Evolutionary conservation across 2,797 vertebrate genomes (phyloP).

Genomic region (Rhincodon typus): DNA sequence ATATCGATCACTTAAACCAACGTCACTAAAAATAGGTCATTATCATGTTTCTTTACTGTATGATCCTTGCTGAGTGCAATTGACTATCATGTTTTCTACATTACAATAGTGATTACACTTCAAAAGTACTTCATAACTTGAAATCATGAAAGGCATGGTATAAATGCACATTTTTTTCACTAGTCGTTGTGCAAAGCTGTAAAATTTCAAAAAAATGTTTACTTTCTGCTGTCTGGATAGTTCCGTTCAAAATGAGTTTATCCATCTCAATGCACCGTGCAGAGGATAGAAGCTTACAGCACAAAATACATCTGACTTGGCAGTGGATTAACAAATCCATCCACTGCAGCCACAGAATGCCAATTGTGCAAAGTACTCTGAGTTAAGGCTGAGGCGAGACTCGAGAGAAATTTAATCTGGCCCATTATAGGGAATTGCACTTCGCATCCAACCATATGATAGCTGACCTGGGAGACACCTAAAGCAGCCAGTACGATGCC

Average conservation of each 20-base stretch:
- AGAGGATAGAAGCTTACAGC: not conserved
- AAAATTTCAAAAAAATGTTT: not conserved
- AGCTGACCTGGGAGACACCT: not conserved
- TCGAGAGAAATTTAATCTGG: slow-evolving; percentile 12
- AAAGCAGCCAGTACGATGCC: not conserved
- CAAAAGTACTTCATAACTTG: not conserved
- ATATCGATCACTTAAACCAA: not conserved
- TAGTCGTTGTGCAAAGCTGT: not conserved
- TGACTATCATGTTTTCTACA: not conserved
- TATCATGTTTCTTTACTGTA: not conserved
- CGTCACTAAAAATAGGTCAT: not conserved
- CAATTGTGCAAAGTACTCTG: not conserved
- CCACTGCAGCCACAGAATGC: not conserved
- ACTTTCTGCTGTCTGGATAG: not conserved
- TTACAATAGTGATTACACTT: not conserved
- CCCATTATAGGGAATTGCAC: not conserved
- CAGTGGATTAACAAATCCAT: slow-evolving; percentile 22
- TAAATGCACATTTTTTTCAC: not conserved
- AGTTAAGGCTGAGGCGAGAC: not conserved
- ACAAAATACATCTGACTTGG: slow-evolving; percentile 22
- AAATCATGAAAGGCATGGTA: not conserved
- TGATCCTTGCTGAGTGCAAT: not conserved
- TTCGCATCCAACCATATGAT: not conserved
- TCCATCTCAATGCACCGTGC: not conserved
- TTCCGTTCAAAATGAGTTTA: not conserved